These are phyloP conservation scores for Platygyra sinensis DNA, from an alignment of 64 coral and sea anemone genomes.

Conservation along the genomic window DNA sequence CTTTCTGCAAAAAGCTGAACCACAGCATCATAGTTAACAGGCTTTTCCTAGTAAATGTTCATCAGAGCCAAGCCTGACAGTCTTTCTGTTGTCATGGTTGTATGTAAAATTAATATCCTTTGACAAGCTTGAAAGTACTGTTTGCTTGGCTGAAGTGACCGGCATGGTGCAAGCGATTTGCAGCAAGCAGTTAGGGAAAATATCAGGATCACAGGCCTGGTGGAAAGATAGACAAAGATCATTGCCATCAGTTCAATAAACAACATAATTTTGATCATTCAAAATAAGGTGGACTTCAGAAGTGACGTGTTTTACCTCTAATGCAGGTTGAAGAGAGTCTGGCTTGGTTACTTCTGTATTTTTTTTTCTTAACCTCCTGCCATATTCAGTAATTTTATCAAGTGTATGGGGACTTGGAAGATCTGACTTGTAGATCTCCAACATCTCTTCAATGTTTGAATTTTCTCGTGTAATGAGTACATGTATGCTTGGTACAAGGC, in stretches of 20 bases:
- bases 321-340: conserved; percentile 52
- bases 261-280: too few species aligned
- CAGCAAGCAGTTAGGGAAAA: too few species aligned
- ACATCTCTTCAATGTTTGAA: conserved; percentile 13
- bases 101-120: conserved; percentile 12
- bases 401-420: conserved; percentile 6
- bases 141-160: conserved; percentile 30
- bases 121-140: conserved; percentile 18
- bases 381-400: conserved; percentile 3
- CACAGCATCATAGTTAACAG: conserved; percentile 44
- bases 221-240: too few species aligned
- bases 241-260: too few species aligned
- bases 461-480: neutral
- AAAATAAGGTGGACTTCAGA: too few species aligned
- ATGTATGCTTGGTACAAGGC: conserved; percentile 20
- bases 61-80: conserved; percentile 4
- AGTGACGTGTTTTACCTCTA: conserved; percentile 20
- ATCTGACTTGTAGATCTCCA: conserved; percentile 8
- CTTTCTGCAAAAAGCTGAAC: conserved; percentile 55
- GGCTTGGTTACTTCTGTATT: conserved; percentile 30
- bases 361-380: conserved; percentile 1
- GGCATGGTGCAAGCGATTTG: conserved; percentile 41
- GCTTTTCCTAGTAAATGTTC: conserved; percentile 25
- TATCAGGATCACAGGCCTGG: too few species aligned
- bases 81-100: conserved; percentile 19